Evolutionary conservation across 1,140 invertebrate genomes (phyloP).

Genomic region (Mamestra configurata): DNA sequence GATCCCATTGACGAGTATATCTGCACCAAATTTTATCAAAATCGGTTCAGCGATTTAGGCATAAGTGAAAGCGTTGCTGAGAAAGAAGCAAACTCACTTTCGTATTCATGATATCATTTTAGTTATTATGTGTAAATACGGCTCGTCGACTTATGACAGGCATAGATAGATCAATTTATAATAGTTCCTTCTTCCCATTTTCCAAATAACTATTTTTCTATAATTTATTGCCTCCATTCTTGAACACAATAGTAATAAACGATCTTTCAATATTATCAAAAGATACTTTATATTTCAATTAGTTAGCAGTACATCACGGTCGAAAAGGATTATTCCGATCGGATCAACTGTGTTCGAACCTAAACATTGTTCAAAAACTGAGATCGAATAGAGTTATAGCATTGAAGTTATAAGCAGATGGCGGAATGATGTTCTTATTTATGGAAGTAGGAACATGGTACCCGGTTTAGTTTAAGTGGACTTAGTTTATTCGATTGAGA

Average conservation of each 20-base stretch:
- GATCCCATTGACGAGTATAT: too few species aligned
- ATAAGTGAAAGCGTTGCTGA: too few species aligned
- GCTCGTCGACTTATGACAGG: too few species aligned
- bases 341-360: constrained; percentile 34
- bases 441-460: neutral
- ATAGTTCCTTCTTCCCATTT: too few species aligned
- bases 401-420: constrained; percentile 26
- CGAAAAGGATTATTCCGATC: constrained; percentile 9
- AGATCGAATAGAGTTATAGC: constrained; percentile 1
- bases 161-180: too few species aligned
- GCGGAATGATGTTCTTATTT: constrained; percentile 7
- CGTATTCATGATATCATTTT: too few species aligned
- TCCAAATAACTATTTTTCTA: neutral
- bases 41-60: too few species aligned
- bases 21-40: too few species aligned
- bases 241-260: neutral
- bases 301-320: neutral
- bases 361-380: constrained; percentile 25
- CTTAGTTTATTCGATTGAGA: neutral
- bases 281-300: constrained; percentile 40
- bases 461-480: neutral
- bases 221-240: neutral
- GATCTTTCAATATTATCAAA: neutral
- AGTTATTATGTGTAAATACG: too few species aligned
- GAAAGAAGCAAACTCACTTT: too few species aligned